A percentile compares a stretch with the other conserved stretches of the same genome.
Evolutionary conservation across 2,888 invertebrate species (phyloP).

Genomic region (Xylota sylvarum): DNA sequence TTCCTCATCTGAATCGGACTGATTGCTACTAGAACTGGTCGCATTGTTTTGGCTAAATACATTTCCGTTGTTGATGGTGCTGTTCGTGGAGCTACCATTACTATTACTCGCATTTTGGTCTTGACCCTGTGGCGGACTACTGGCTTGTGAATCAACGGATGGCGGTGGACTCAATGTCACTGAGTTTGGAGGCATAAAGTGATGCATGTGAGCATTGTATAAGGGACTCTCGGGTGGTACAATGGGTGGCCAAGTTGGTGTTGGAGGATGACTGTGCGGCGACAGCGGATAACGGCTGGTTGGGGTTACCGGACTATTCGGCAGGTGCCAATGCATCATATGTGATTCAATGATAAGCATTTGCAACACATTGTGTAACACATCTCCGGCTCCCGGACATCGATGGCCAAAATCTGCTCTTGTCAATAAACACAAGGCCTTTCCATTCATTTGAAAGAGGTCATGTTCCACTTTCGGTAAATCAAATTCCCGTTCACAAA

Average conservation of each 20-base stretch:
- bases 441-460: conserved; percentile 98
- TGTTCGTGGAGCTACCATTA: conserved; percentile 54
- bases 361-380: conserved; percentile 96
- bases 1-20: conserved; percentile 94
- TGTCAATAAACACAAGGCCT: conserved; percentile 95
- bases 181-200: conserved; percentile 93
- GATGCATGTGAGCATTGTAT: conserved; percentile 88
- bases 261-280: conserved; percentile 92
- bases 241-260: conserved; percentile 89
- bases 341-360: conserved; percentile 93
- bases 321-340: conserved; percentile 91
- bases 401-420: conserved; percentile 96
- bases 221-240: conserved; percentile 85
- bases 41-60: conserved; percentile 80
- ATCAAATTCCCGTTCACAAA: conserved; percentile 97
- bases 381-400: conserved; percentile 96
- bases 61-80: conserved; percentile 71
- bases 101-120: conserved; percentile 80
- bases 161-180: conserved; percentile 96
- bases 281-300: conserved; percentile 93
- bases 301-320: conserved; percentile 92
- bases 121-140: conserved; percentile 94
- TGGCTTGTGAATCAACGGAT: conserved; percentile 94
- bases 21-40: conserved; percentile 90
- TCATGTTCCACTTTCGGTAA: conserved; percentile 96